Base-by-base conservation (phyloP, 2,888 invertebrate genomes). In the Limnephilus lunatus region DNA sequence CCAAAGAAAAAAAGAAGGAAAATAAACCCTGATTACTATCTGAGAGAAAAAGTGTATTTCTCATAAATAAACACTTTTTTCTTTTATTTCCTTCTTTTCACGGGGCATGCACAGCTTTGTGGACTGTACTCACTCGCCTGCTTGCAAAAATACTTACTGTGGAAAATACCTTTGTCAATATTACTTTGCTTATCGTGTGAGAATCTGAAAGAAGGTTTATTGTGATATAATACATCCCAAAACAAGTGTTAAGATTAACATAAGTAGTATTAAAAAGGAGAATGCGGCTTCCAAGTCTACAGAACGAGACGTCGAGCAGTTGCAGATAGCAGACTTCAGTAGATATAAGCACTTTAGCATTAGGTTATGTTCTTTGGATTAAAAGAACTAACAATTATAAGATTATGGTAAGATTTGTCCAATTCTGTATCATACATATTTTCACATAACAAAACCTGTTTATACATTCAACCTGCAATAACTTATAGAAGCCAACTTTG, bases 321-420 rank as follows among this genome's bases (percentile, higher is more conserved):
- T 53, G 87, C 48, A 15, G 87, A 30, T 19, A 31, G n/a, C 87
- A 87, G 87, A 19, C 53, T 53, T 32, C 87, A 31, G 9, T 87
- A 87, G 85, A 87, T 68, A 31, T 87, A 87, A 87, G 87, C 19
- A 68, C 68, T 68, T 68, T 68, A 68, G 68, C 9, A n/a, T n/a
- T 68, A 68, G n/a, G 68, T 68, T 68, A 68, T 68, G 25, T 68
- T 68, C 68, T 68, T 25, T 68, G 68, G 68, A 68, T 68, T 68
- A 68, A 83, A 83, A 83, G 83, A 83, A 35, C 35, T 25, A 32
- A 83, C 25, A 15, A 83, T 83, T 83, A 7, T 35, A 83, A 83
- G 83, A 83, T 83, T 83, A 83, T 35, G 83, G 83, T 83, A 83
- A 83, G 83, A 83, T 83, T 83, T 83, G 25, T 35, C 19, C 83